Evolutionary conservation across 2,797 vertebrate genomes (phyloP).

Genomic region (Acrossocheilus fasciatus): DNA sequence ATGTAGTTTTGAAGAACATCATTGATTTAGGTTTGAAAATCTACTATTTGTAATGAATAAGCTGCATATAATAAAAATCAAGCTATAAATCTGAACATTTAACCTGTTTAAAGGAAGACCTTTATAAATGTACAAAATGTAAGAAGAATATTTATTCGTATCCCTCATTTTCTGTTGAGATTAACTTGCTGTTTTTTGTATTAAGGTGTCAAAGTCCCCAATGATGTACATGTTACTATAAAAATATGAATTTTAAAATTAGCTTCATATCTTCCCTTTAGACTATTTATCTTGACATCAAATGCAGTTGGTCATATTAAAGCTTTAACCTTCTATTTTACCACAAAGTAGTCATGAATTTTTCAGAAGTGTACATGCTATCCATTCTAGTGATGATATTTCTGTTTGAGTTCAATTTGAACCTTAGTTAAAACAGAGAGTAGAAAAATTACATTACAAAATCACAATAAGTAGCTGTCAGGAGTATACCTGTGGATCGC

Average conservation of each 20-base stretch:
- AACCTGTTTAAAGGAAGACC: neutral
- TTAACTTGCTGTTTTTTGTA: neutral
- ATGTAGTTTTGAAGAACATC: constrained; percentile 1
- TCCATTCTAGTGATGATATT: neutral
- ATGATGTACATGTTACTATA: neutral
- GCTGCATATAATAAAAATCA: neutral
- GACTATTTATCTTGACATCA: neutral
- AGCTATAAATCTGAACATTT: constrained; percentile 7
- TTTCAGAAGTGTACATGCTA: neutral
- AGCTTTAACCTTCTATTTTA: neutral
- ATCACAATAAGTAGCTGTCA: neutral
- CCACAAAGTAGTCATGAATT: neutral
- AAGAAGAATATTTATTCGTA: neutral
- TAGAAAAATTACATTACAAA: neutral
- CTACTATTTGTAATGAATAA: neutral
- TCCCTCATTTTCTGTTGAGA: neutral
- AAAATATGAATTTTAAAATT: too few species aligned
- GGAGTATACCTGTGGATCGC: neutral
- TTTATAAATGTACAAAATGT: neutral
- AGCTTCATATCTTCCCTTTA: neutral
- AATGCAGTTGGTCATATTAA: neutral
- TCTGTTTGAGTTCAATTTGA: neutral
- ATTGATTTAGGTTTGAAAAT: neutral
- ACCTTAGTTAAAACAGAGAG: neutral
- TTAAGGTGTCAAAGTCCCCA: neutral